Evolutionary conservation across 2,888 invertebrate genomes (phyloP), one percentile per base, ranked within the genome.

Genomic region (Epistrophella euchroma): DNA sequence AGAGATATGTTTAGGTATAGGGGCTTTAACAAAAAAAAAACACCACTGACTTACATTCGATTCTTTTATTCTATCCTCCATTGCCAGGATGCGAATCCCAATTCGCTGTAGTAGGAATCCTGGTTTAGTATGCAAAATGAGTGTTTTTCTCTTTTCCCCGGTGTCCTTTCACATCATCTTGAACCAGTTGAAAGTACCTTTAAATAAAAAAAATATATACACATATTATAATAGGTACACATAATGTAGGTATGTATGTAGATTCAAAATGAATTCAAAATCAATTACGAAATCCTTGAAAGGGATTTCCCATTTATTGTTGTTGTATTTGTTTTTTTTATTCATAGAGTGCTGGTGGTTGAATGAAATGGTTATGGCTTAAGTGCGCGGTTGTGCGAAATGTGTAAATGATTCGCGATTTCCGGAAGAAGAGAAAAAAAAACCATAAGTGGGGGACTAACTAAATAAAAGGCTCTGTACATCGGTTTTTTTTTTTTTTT

Each of bases 391-490:
- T 60, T 82, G 82, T 81, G 81, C 85, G 77, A 82, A 74, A 86
- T 82, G 86, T 86, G 86, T 77, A 86, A 86, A 86, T 82, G 82
- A 86, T 74, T 86, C 77, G 86, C 74, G 76, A 86, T 86, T 82
- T 82, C 86, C 82, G 82, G 64, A 64, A 70, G 28, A 55, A 50
- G 28, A 80, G 64, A 37, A 58, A 5, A 37, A 10, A 3, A 11
- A 56, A 17, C 32, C 52, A 35, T 4, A 58, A 58, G 19, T 19
- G 6, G 15, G 58, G 60, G 60, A 60, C 60, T 60, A 40, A 60
- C 22, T 74, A 77, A 86, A 70, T 55, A 68, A 75, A 75, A 60
- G 56, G 45, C 71, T 75, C 71, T 71, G 75, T 35, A 75, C 50
- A 58, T 7, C 17, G 64, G 25, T 60, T 47, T 37, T 71, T 4